Evolutionary conservation across 2,888 invertebrate species (phyloP), one percentile per base, ranked within the genome.

Genomic region (Drosophila aldrichi): DNA sequence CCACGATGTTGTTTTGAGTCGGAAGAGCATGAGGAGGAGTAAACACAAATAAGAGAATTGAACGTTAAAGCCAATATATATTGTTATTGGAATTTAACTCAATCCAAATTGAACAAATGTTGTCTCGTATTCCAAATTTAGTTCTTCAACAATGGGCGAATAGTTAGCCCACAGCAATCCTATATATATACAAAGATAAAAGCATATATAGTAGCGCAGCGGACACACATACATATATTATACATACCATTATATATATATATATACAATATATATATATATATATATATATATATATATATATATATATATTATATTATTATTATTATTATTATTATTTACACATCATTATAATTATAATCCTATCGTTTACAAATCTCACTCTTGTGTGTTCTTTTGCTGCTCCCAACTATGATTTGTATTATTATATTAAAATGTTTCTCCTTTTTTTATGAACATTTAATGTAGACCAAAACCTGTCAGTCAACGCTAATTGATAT

Each of bases 71-170:
- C 65, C 70, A 66, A 73, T 68, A 48, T 49, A 51, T 20, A 62
- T 62, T 65, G 64, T 60, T 65, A 79, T 84, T 83, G 68, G 78
- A 79, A 79, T 48, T 83, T 77, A 77, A 74, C 78, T 78, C 89
- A 85, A 89, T 87, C 80, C 81, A 75, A 89, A 87, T 88, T 87
- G 89, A 87, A 77, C 67, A 72, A 79, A 74, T 65, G 62, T 81
- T 79, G 77, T 77, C 74, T 73, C 83, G 77, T 87, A 89, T 88
- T 89, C 85, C 87, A 89, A 60, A 78, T 58, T 74, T 69, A 85
- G 85, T 87, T 84, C 68, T 73, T 65, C 79, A 79, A 59, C 66
- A 73, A 64, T 12, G 61, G 71, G 20, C 57, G 16, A 16, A 10
- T 68, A 65, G 29, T 34, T 49, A 49, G 54, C 36, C 67, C 62